Percentiles rank a stretch among this genome's conserved stretches.
Evolutionary conservation across 2,797 vertebrate species (phyloP).

Genomic region (Falco peregrinus): DNA sequence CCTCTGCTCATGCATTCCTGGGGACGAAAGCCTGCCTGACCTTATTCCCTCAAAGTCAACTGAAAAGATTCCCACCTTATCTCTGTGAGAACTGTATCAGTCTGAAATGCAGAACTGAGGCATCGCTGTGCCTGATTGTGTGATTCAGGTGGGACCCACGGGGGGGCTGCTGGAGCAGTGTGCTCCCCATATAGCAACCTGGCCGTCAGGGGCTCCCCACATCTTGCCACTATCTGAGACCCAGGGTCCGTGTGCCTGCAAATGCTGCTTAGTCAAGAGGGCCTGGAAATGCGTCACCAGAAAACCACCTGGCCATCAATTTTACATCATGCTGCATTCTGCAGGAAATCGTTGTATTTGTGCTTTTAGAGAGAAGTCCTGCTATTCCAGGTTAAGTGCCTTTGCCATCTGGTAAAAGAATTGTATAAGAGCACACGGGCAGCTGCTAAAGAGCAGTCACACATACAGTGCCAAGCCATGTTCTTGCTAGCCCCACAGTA

Average conservation of each 20-base stretch:
- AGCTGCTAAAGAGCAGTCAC: neutral
- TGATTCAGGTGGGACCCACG: neutral
- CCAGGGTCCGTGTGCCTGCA: neutral
- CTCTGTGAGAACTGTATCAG: neutral
- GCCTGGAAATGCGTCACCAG: neutral
- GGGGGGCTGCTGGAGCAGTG: neutral
- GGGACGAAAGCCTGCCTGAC: neutral
- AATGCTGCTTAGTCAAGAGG: neutral
- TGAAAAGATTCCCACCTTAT: neutral
- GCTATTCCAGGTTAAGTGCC: neutral
- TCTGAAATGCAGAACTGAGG: neutral
- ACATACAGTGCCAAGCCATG: neutral
- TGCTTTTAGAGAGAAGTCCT: neutral
- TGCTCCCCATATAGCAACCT: accelerated
- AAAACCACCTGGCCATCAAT: neutral
- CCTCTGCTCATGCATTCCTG: neutral
- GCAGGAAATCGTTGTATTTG: neutral
- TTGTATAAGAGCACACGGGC: neutral
- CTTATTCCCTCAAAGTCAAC: neutral
- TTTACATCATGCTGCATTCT: neutral
- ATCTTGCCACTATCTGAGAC: accelerated
- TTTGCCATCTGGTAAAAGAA: neutral
- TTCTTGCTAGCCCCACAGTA: neutral
- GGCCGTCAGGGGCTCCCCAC: accelerated
- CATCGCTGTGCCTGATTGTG: accelerated